phyloP scores from a whole-genome alignment of 2,113 vertebrate genomes.

The Eidolon helvum region DNA sequence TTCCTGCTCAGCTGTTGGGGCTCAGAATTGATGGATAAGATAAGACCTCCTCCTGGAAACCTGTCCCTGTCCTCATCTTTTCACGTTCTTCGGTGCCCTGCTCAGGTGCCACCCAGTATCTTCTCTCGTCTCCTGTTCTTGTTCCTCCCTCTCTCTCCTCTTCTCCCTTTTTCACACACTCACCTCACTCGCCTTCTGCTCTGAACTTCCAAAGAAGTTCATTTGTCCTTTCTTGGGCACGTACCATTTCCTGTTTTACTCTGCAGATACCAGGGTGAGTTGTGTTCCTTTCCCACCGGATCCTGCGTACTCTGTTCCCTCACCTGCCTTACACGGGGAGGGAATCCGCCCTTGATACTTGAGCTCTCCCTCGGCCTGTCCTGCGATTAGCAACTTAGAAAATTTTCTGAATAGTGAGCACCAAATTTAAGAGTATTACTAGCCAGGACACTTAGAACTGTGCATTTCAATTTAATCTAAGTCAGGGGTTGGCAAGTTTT shows the following conservation, averaged over 20 bases:
- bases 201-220: background rate
- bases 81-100: background rate
- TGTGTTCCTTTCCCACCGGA: fast-evolving
- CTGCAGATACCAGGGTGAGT: fast-evolving
- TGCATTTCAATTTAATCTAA: background rate
- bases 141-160: background rate
- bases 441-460: background rate
- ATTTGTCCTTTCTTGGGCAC: background rate
- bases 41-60: background rate
- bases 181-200: background rate
- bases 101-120: fast-evolving
- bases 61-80: no score
- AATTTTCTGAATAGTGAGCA: background rate
- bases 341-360: fast-evolving
- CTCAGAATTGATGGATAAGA: background rate
- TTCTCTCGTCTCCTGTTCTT: no score
- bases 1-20: background rate
- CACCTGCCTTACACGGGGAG: fast-evolving
- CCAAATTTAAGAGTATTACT: background rate
- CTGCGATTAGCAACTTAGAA: background rate
- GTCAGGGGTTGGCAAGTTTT: background rate
- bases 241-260: fast-evolving
- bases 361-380: fast-evolving
- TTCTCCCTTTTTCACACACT: background rate
- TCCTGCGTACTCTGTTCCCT: fast-evolving